Conservation (phyloP, 2,113 vertebrate species). For the Cranoglanis bouderius region DNA sequence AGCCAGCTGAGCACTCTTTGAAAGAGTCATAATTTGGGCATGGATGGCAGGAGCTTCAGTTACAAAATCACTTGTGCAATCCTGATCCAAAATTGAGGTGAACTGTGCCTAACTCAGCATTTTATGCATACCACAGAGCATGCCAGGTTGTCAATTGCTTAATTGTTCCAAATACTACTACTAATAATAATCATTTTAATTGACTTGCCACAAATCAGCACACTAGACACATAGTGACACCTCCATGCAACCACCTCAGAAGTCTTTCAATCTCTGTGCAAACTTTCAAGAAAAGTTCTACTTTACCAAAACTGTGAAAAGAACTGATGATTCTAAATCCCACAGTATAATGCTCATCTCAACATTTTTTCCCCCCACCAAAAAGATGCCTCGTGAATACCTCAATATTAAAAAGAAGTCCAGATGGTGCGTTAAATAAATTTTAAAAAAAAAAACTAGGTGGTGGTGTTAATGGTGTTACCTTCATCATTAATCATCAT, state of each 20-base stretch:
- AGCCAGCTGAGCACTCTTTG: background rate
- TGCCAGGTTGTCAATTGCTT: background rate
- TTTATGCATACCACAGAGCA: background rate
- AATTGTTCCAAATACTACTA: background rate
- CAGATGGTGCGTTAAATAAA: background rate
- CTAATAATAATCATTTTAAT: background rate
- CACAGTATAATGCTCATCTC: background rate
- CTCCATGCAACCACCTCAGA: background rate
- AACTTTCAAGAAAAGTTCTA: background rate
- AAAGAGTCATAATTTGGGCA: background rate
- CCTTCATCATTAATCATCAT: background rate
- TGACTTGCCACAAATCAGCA: background rate
- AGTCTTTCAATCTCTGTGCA: background rate
- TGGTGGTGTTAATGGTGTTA: background rate
- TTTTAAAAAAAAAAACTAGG: background rate
- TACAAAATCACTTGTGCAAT: background rate
- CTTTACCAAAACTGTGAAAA: background rate
- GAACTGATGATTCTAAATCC: background rate
- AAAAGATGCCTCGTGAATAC: background rate
- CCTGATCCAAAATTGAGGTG: background rate
- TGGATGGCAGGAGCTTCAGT: background rate
- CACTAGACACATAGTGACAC: background rate
- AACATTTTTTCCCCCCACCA: background rate
- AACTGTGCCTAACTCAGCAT: background rate
- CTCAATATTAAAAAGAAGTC: background rate